These are phyloP conservation scores for Beris morrisii DNA, from an alignment of 2,888 invertebrate genomes.

Conservation along the genomic window DNA sequence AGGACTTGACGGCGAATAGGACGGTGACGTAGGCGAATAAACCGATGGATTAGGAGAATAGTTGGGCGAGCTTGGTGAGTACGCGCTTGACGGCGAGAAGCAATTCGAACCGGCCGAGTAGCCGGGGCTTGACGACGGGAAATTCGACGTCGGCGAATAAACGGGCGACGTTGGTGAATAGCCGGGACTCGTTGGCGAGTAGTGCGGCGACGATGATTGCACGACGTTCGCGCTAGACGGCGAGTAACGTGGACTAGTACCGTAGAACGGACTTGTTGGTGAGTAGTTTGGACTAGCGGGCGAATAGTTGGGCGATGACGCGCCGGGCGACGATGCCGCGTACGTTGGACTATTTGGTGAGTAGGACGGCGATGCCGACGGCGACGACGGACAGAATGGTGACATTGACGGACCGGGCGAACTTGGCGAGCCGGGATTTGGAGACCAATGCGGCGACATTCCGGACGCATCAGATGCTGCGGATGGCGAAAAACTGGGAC, in stretches of 20 bases:
- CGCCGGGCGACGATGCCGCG: slow-evolving; percentile 64
- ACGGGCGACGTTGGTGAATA: slow-evolving; percentile 82
- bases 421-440: slow-evolving; percentile 74
- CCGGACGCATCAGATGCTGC: slow-evolving; percentile 93
- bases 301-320: slow-evolving; percentile 74
- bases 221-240: slow-evolving; percentile 82
- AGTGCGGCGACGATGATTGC: slow-evolving; percentile 76
- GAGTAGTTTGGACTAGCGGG: slow-evolving; percentile 79
- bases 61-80: slow-evolving; percentile 71
- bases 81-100: slow-evolving; percentile 64
- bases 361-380: slow-evolving; percentile 62
- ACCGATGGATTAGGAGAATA: slow-evolving; percentile 82
- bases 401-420: slow-evolving; percentile 85
- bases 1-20: slow-evolving; percentile 79
- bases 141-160: slow-evolving; percentile 65
- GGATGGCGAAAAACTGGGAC: slow-evolving; percentile 95
- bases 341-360: slow-evolving; percentile 75
- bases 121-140: slow-evolving; percentile 66
- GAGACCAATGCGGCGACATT: slow-evolving; percentile 84
- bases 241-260: slow-evolving; percentile 75
- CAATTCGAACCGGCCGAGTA: slow-evolving; percentile 56
- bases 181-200: slow-evolving; percentile 80
- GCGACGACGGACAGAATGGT: slow-evolving; percentile 66
- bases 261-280: slow-evolving; percentile 70
- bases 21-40: slow-evolving; percentile 78